Conservation (phyloP, 2,113 vertebrate genomes). For the Caloenas nicobarica region DNA sequence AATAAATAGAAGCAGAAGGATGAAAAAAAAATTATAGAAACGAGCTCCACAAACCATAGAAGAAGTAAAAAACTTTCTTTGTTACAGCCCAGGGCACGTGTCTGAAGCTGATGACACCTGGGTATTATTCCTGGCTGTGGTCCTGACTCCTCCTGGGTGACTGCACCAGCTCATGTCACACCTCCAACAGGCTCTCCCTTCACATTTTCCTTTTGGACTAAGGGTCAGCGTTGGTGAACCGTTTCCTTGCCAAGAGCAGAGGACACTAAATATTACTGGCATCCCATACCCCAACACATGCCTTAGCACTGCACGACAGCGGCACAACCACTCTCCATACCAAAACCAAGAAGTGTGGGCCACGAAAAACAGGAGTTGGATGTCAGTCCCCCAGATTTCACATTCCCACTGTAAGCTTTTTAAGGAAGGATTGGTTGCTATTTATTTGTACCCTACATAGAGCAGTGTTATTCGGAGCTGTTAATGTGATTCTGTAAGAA, state of each 20-base stretch:
- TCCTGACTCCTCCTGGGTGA: background rate
- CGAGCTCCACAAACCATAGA: background rate
- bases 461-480: background rate
- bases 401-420: background rate
- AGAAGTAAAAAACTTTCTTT: background rate
- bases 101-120: background rate
- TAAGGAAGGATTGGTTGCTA: background rate
- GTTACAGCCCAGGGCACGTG: background rate
- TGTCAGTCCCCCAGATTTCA: background rate
- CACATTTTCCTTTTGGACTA: background rate
- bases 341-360: background rate
- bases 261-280: background rate
- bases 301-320: background rate
- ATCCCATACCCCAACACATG: background rate
- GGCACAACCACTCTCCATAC: background rate
- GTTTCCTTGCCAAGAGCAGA: background rate
- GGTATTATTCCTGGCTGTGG: conserved; percentile 5
- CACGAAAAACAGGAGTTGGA: background rate
- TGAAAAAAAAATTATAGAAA: background rate
- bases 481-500: background rate
- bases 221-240: background rate
- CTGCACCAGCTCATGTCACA: background rate
- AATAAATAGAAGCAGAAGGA: background rate
- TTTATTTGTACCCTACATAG: background rate
- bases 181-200: background rate